These are phyloP conservation scores for Macrobrachium rosenbergii DNA, from an alignment of 1,140 invertebrate genomes.

Conservation along the genomic window DNA sequence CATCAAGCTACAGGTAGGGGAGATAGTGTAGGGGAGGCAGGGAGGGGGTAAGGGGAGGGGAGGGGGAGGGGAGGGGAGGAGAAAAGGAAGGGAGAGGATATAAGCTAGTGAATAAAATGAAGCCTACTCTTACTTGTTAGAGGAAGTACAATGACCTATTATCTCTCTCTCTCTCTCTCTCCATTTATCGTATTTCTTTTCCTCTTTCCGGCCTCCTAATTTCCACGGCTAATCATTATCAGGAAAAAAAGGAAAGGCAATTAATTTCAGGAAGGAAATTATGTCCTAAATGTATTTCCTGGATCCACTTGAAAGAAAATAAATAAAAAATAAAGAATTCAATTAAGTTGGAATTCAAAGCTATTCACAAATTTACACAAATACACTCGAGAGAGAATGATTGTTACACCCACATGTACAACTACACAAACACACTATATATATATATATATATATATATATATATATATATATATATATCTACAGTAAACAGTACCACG, in stretches of 20 bases:
- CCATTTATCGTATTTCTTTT: too few species aligned
- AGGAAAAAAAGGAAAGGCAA: too few species aligned
- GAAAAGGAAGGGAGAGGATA: background rate
- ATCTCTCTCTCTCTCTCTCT: too few species aligned
- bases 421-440: background rate
- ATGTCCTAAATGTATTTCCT: too few species aligned
- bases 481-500: background rate
- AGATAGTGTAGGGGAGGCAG: background rate
- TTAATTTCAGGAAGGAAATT: too few species aligned
- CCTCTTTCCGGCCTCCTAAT: too few species aligned
- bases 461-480: too few species aligned
- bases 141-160: too few species aligned
- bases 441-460: background rate
- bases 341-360: background rate
- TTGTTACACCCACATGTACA: slow-evolving; percentile 15
- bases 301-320: background rate
- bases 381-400: slow-evolving; percentile 5
- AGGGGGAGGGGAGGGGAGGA: background rate
- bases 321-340: background rate
- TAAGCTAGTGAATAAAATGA: background rate
- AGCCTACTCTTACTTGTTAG: background rate
- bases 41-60: too few species aligned
- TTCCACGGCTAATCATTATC: too few species aligned
- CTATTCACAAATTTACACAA: background rate
- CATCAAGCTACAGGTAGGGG: too few species aligned